Evolutionary conservation across 2,797 vertebrate genomes (phyloP).

Genomic region (Brachymystax lenok): DNA sequence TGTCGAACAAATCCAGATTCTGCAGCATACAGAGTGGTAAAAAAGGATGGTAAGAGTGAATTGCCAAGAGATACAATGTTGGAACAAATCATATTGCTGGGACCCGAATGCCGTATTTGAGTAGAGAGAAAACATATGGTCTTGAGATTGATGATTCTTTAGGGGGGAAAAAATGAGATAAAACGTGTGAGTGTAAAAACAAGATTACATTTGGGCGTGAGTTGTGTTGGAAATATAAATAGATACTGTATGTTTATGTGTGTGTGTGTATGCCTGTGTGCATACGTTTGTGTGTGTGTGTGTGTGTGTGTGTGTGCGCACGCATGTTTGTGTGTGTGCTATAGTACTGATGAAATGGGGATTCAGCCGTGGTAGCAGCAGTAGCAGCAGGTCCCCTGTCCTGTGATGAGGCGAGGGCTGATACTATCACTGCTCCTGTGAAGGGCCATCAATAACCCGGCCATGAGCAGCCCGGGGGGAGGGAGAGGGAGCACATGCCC

Average conservation of each 20-base stretch:
- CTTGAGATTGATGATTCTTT: neutral
- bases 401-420: constrained; percentile 29
- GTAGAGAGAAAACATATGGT: neutral
- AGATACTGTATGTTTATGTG: constrained; percentile 1
- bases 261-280: neutral
- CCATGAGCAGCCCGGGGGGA: constrained; percentile 28
- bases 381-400: constrained; percentile 25
- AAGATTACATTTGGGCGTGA: neutral
- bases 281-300: too few species aligned
- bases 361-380: constrained; percentile 24
- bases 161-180: neutral
- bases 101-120: neutral
- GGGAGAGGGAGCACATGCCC: constrained; percentile 28
- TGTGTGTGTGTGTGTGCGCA: too few species aligned
- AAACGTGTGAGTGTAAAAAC: neutral
- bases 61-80: neutral
- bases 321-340: neutral
- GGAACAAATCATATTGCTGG: neutral
- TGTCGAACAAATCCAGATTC: neutral
- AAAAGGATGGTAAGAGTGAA: neutral
- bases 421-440: constrained; percentile 43
- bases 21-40: neutral
- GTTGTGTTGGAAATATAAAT: neutral
- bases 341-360: constrained; percentile 21
- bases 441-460: constrained; percentile 56